phyloP scores from a whole-genome alignment of 2,888 invertebrate species.

The Hoplodrina blanda region DNA sequence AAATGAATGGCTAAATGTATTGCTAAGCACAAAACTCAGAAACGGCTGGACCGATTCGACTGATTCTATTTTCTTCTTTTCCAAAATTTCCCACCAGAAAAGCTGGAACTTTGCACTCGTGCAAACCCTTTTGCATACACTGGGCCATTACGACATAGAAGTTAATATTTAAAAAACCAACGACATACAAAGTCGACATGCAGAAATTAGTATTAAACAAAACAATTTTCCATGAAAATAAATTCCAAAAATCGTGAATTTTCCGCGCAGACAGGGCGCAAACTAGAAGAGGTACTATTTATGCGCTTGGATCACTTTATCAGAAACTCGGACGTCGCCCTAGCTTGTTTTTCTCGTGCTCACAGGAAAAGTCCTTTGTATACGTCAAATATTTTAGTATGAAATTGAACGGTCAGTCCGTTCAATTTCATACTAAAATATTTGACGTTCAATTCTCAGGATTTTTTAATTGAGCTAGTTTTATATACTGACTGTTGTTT shows the following conservation, averaged over 20 bases:
- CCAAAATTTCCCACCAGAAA: no score
- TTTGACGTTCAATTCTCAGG: conserved; percentile 36
- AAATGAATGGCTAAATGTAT: no score
- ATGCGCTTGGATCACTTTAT: conserved; percentile 47
- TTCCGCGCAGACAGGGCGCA: conserved; percentile 1
- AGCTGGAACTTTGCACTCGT: no score
- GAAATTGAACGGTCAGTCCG: no score
- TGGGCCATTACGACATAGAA: no score
- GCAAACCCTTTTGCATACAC: no score
- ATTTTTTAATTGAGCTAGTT: conserved; percentile 32
- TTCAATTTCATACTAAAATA: conserved; percentile 51
- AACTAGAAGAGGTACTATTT: conserved; percentile 34
- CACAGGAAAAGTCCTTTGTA: conserved; percentile 56
- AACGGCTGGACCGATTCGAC: no score
- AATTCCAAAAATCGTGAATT: conserved; percentile 10
- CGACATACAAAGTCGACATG: no score
- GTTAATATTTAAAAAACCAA: no score
- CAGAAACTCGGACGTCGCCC: conserved; percentile 47
- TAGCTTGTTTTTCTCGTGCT: conserved; percentile 57
- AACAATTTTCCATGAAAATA: conserved; percentile 23
- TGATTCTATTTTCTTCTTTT: no score
- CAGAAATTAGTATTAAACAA: not conserved
- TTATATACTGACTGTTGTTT: not conserved
- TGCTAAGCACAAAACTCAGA: no score
- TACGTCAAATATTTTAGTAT: no score